Evolutionary conservation across 2,888 invertebrate species (phyloP), one percentile per base, ranked within the genome.

Genomic region (Mantis religiosa): DNA sequence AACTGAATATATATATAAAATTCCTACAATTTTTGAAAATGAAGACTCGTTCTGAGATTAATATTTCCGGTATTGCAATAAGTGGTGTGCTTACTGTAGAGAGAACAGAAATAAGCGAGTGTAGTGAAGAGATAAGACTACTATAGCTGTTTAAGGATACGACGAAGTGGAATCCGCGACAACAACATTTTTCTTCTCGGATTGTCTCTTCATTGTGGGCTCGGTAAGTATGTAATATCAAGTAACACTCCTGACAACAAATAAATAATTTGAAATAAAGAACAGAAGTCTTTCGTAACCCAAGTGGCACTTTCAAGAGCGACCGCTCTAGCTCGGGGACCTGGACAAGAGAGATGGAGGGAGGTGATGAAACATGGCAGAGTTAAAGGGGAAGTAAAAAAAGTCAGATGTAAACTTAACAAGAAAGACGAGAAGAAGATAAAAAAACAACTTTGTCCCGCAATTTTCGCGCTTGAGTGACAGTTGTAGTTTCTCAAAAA

Each of bases 401-500:
- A 86, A 86, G 81, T 28, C 86, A 81, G 81, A 71, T 86, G 86
- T 86, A 81, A 86, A 86, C 71, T 41, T 71, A 81, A 71, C 71
- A 81, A 81, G 86, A 86, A 81, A 71, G 54, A 71, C 54, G 54
- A 71, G 54, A 71, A 71, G 54, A 71, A 71, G 54, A 71, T 71
- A 71, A 71, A 81, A 81, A 86, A 86, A 81, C 27, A 86, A 81
- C 71, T 86, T 86, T 28, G 71, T 86, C 71, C 86, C 86, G 28
- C 86, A 81, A 86, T 86, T 86, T 86, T 86, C 86, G 54, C 81
- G 41, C 86, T 71, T 86, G 86, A 86, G 28, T 86, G 86, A 86
- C 86, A 81, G 28, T 81, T 86, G 86, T 81, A 86, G 81, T 86
- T 85, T 85, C 47, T 85, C 34, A 85, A 85, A 85, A 71, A 71